phyloP scores from a whole-genome alignment of 1,140 invertebrate genomes.

The Hycleus cichorii region DNA sequence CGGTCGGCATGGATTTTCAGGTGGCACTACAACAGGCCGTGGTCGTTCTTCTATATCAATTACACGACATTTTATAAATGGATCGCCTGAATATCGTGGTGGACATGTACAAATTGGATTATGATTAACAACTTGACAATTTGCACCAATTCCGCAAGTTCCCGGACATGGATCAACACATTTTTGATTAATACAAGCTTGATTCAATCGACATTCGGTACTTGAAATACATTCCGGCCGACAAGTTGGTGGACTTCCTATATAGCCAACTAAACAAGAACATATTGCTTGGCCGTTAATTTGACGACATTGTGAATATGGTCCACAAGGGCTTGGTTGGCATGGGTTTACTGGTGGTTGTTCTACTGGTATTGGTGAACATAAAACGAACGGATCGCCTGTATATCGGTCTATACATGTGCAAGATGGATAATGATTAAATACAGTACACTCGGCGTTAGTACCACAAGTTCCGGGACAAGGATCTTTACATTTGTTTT shows the following conservation, averaged over 20 bases:
- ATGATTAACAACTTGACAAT: constrained; percentile 63
- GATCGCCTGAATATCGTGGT: constrained; percentile 57
- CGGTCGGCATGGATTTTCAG: constrained; percentile 58
- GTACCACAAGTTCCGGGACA: constrained; percentile 67
- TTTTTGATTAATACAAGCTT: constrained; percentile 57
- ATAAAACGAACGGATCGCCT: constrained; percentile 62
- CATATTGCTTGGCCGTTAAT: constrained; percentile 66
- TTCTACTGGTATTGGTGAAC: constrained; percentile 35
- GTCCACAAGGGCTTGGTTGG: constrained; percentile 66
- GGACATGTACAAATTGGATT: constrained; percentile 61
- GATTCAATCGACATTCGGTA: constrained; percentile 54
- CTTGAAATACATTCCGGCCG: constrained; percentile 62
- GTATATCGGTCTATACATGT: constrained; percentile 56
- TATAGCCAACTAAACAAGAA: constrained; percentile 61
- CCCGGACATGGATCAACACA: constrained; percentile 63
- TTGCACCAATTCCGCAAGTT: constrained; percentile 57
- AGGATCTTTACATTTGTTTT: constrained; percentile 64
- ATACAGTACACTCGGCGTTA: constrained; percentile 60
- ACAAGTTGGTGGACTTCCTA: constrained; percentile 63
- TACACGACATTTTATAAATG: constrained; percentile 50
- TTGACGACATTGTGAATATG: constrained; percentile 66
- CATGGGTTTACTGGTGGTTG: constrained; percentile 50
- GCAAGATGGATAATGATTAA: constrained; percentile 65
- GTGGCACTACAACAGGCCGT: constrained; percentile 18
- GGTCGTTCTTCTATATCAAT: constrained; percentile 6